Evolutionary conservation across 2,888 invertebrate species (phyloP).

Genomic region (Poecilobothrus nobilitatus): DNA sequence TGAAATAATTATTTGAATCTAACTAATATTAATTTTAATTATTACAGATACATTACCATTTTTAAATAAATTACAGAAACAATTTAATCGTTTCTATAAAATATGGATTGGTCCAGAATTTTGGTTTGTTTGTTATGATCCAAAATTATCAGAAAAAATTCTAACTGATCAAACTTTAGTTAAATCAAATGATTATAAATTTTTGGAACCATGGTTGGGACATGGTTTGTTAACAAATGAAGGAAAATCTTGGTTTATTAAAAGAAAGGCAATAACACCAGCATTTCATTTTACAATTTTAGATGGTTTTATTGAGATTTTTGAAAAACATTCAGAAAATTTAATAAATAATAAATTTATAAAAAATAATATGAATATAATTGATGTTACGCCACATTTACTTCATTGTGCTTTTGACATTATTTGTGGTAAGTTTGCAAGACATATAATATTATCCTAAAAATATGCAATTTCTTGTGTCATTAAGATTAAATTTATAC

Average conservation of each 20-base stretch:
- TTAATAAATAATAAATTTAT: slow-evolving; percentile 44
- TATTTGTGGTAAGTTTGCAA: slow-evolving; percentile 17
- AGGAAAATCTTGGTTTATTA: slow-evolving; percentile 49
- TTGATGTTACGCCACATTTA: slow-evolving; percentile 51
- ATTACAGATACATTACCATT: slow-evolving; percentile 15
- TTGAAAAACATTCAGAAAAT: slow-evolving; percentile 51
- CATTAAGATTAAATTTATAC: background rate
- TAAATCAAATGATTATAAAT: slow-evolving; percentile 33
- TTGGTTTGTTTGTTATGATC: slow-evolving; percentile 18
- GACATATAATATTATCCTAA: background rate
- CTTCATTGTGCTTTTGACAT: slow-evolving; percentile 29
- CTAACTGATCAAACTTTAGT: slow-evolving; percentile 15
- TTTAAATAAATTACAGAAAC: slow-evolving; percentile 12
- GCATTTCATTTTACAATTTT: slow-evolving; percentile 67
- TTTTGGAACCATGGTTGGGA: slow-evolving; percentile 45
- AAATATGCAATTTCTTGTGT: background rate
- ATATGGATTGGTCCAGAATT: slow-evolving; percentile 19
- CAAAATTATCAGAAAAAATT: slow-evolving; percentile 16
- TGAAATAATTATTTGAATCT: background rate
- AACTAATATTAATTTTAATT: background rate
- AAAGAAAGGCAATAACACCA: slow-evolving; percentile 60
- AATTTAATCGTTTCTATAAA: slow-evolving; percentile 16
- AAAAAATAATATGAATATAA: slow-evolving; percentile 28
- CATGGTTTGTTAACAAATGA: slow-evolving; percentile 45
- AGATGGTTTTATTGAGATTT: slow-evolving; percentile 57